Conservation (phyloP, 2,888 invertebrate genomes). For the Oegoconia quadripuncta region DNA sequence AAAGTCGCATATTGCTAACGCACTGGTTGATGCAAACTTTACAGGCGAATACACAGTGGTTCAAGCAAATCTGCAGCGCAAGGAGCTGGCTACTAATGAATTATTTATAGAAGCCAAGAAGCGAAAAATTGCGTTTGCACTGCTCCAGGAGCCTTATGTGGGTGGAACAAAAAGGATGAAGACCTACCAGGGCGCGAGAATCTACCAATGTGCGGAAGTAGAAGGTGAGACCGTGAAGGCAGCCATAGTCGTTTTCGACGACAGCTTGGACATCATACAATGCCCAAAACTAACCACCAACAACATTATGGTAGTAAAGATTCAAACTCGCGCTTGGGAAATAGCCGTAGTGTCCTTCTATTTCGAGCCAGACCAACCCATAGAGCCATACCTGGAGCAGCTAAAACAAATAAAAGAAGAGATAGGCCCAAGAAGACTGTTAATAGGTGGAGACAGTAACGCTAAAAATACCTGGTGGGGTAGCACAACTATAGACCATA, state of each 20-base stretch:
- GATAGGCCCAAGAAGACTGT: background rate
- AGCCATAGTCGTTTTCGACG: slow-evolving; percentile 5
- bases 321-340: slow-evolving; percentile 12
- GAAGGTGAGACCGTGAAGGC: slow-evolving; percentile 6
- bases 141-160: background rate
- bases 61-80: background rate
- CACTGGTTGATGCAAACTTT: background rate
- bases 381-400: slow-evolving; percentile 14
- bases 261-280: background rate
- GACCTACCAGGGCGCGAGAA: slow-evolving; percentile 1
- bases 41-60: background rate
- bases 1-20: too few species aligned
- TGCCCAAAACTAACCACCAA: slow-evolving; percentile 7
- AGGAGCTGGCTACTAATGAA: background rate
- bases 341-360: slow-evolving; percentile 15
- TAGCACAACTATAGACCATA: too few species aligned
- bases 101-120: background rate
- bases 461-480: too few species aligned
- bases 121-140: background rate
- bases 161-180: too few species aligned
- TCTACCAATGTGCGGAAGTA: slow-evolving; percentile 2
- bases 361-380: slow-evolving; percentile 15
- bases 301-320: too few species aligned
- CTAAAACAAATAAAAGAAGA: background rate
- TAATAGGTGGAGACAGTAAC: background rate